phyloP scores from a whole-genome alignment of 2,888 invertebrate species.

The Hirudinaria manillensis region DNA sequence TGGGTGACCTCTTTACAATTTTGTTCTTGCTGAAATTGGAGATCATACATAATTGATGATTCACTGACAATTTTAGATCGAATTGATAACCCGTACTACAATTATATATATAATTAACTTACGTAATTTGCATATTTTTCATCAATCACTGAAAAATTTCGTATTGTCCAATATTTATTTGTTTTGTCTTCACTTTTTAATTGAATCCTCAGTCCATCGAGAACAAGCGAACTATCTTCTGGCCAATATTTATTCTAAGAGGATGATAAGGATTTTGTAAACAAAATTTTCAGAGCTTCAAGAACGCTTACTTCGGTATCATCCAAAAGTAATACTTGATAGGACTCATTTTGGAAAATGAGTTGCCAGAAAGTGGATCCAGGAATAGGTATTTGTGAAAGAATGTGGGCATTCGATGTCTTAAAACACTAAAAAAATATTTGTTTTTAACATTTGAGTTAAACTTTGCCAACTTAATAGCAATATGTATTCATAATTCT shows the following conservation, averaged over 20 bases:
- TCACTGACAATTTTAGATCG: no score
- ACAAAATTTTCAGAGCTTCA: neutral
- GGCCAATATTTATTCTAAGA: no score
- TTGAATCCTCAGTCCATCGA: neutral
- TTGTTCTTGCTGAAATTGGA: no score
- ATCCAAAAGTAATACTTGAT: neutral
- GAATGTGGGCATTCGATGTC: neutral
- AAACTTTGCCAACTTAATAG: no score
- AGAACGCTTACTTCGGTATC: neutral
- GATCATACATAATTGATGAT: no score
- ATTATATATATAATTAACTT: neutral
- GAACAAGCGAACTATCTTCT: no score
- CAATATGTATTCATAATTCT: no score
- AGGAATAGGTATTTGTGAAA: slow-evolving; percentile 1
- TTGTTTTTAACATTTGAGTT: neutral
- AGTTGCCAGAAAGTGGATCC: neutral
- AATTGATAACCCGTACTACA: no score
- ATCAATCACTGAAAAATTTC: neutral
- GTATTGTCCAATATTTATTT: neutral
- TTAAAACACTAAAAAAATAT: neutral
- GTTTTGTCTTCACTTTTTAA: neutral
- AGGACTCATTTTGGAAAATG: neutral
- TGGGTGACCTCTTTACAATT: neutral
- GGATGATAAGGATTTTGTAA: no score
- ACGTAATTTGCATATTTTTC: neutral